These are phyloP conservation scores for Drosophila formosana DNA, from an alignment of 2,888 invertebrate genomes.

Conservation along the genomic window DNA sequence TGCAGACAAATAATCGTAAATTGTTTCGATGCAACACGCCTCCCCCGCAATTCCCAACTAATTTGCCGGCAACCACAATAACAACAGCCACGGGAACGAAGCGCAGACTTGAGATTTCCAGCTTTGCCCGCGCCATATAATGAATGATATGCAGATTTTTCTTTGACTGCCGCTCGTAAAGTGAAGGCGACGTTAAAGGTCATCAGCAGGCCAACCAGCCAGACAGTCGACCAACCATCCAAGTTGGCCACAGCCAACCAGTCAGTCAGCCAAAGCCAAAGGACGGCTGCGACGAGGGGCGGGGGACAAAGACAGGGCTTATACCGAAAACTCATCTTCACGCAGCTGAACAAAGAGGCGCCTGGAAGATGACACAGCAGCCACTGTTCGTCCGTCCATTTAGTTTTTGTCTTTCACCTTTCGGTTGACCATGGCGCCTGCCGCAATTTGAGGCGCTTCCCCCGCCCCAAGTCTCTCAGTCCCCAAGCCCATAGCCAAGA, in stretches of 20 bases:
- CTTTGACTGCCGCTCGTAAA: slow-evolving; percentile 33
- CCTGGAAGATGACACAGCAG: slow-evolving; percentile 74
- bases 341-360: slow-evolving; percentile 67
- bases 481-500: not conserved
- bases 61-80: slow-evolving; percentile 35
- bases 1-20: slow-evolving; percentile 77
- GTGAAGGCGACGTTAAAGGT: slow-evolving; percentile 73
- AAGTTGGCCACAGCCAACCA: not conserved
- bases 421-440: slow-evolving; percentile 75
- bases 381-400: slow-evolving; percentile 41
- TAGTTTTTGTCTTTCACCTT: slow-evolving; percentile 68
- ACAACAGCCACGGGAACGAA: slow-evolving; percentile 5
- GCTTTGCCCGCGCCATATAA: slow-evolving; percentile 35
- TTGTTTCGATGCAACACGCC: slow-evolving; percentile 47
- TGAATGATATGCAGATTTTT: slow-evolving; percentile 76
- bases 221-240: not conserved
- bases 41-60: slow-evolving; percentile 65
- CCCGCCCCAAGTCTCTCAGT: not conserved
- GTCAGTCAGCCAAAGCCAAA: slow-evolving; percentile 15
- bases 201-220: slow-evolving; percentile 45
- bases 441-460: slow-evolving; percentile 40
- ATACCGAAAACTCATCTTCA: slow-evolving; percentile 39
- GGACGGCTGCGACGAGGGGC: not conserved
- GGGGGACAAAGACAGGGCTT: not conserved
- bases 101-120: slow-evolving; percentile 9